Percentiles rank a stretch among this genome's conserved stretches.
Evolutionary conservation across 2,113 vertebrate species (phyloP).

Genomic region (Colaptes auratus): DNA sequence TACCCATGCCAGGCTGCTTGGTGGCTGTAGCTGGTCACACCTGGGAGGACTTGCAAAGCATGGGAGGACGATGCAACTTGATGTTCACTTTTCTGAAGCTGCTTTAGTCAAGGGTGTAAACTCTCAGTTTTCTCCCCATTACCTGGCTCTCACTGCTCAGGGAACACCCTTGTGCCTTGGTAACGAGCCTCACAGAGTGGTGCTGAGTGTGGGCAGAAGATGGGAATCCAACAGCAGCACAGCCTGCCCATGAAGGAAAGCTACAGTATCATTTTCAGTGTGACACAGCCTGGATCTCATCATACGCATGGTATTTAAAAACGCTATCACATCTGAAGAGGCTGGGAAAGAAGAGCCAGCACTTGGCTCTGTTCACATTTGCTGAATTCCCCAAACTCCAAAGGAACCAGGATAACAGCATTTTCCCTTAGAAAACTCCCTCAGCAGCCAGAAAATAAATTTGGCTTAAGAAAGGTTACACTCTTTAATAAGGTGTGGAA

Average conservation of each 20-base stretch:
- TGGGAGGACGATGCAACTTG: accelerated
- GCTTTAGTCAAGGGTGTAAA: not conserved
- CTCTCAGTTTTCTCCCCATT: not conserved
- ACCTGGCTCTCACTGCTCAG: not conserved
- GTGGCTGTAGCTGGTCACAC: not conserved
- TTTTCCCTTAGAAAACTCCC: not conserved
- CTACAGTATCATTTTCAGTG: not conserved
- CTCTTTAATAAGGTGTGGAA: not conserved
- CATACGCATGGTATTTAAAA: not conserved
- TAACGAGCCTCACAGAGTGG: not conserved
- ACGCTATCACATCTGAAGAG: not conserved
- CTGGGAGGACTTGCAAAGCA: not conserved
- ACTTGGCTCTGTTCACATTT: not conserved
- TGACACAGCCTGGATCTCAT: not conserved
- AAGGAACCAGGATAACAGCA: not conserved
- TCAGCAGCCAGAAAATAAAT: not conserved
- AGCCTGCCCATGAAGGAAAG: not conserved
- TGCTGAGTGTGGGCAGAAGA: not conserved
- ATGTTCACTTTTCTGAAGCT: not conserved
- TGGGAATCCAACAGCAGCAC: not conserved
- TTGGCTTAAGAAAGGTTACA: not conserved
- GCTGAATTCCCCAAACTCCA: not conserved
- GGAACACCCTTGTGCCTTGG: not conserved
- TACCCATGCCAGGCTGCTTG: accelerated
- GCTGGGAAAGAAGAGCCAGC: not conserved